These are phyloP conservation scores for Campoplex capitator DNA, from an alignment of 2,888 invertebrate genomes.

Conservation along the genomic window DNA sequence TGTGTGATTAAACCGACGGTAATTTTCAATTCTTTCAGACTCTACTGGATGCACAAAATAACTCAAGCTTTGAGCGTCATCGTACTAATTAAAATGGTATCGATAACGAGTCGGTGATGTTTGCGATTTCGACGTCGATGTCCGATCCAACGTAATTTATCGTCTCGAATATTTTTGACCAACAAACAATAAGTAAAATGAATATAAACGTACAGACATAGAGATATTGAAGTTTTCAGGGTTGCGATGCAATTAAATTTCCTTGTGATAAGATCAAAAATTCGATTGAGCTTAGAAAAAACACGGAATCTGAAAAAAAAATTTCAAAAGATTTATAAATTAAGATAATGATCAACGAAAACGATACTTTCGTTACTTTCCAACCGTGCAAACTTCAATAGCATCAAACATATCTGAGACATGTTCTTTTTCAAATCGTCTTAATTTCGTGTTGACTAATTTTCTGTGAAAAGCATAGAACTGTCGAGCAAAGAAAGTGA, in stretches of 20 bases:
- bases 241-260: background rate
- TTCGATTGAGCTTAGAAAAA: background rate
- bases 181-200: constrained; percentile 19
- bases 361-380: background rate
- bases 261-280: too few species aligned
- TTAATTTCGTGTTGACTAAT: background rate
- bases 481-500: too few species aligned
- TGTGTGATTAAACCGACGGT: constrained; percentile 1
- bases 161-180: constrained; percentile 13
- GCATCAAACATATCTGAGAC: background rate
- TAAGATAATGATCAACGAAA: background rate
- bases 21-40: constrained; percentile 85
- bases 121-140: constrained; percentile 42
- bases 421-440: background rate
- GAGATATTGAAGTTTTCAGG: background rate
- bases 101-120: constrained; percentile 77
- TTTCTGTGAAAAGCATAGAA: background rate
- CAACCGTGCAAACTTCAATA: background rate
- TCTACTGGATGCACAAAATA: constrained; percentile 89
- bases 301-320: background rate
- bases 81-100: constrained; percentile 85
- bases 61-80: constrained; percentile 88
- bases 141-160: constrained; percentile 15
- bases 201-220: constrained; percentile 23
- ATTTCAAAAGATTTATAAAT: background rate